Percentiles rank a stretch among this genome's conserved stretches.
Evolutionary conservation across 2,113 vertebrate species (phyloP).

Genomic region (Rhea americana): DNA sequence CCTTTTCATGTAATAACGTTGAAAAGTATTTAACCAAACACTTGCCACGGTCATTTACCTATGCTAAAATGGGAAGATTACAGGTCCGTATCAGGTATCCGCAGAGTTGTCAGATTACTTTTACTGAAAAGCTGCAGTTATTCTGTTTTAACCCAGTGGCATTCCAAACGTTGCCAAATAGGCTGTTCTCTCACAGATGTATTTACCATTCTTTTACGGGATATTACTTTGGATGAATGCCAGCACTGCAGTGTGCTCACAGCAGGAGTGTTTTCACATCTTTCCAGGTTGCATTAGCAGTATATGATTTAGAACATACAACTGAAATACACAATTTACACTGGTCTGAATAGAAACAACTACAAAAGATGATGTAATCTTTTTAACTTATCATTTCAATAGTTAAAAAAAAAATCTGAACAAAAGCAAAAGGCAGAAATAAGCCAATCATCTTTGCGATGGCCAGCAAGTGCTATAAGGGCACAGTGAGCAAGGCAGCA

Average conservation of each 20-base stretch:
- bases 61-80: slow-evolving; percentile 48
- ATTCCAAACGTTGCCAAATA: slow-evolving; percentile 58
- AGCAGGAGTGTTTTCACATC: slow-evolving; percentile 42
- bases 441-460: neutral
- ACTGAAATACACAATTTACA: slow-evolving; percentile 15
- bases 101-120: slow-evolving; percentile 45
- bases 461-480: neutral
- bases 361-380: neutral
- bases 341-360: slow-evolving; percentile 6
- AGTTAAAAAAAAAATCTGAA: neutral
- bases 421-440: neutral
- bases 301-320: slow-evolving; percentile 28
- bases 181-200: slow-evolving; percentile 57
- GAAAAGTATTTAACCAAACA: slow-evolving; percentile 10
- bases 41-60: neutral
- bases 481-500: neutral
- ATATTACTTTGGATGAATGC: slow-evolving; percentile 54
- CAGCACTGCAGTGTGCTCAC: slow-evolving; percentile 25
- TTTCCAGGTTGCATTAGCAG: neutral
- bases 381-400: neutral
- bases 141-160: slow-evolving; percentile 50
- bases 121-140: slow-evolving; percentile 54
- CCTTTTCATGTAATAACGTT: slow-evolving; percentile 1
- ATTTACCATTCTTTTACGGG: slow-evolving; percentile 63
- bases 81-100: slow-evolving; percentile 10